Base-by-base conservation (phyloP, 1,140 invertebrate species). In the Heliconius himera region DNA sequence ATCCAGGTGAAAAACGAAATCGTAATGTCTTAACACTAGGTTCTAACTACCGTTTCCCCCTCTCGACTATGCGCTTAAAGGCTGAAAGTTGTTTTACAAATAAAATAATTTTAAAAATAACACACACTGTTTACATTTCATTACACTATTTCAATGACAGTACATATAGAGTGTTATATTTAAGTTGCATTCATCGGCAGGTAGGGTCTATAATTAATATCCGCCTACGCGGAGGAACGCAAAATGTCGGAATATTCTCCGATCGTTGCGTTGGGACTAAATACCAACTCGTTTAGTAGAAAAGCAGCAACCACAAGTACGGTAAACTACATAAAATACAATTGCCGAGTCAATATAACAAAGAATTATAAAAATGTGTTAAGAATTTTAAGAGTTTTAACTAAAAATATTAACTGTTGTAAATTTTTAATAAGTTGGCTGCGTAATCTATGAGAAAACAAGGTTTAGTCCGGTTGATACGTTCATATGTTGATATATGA, bases 161-260 rank as follows among this genome's bases (percentile, higher is more conserved):
- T 46, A 46, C 22, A 66, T 56, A 56, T 26, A 66, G 9, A 26
- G 56, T 29, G 60, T 66, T 66, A 66, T 66, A 66, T 29, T 66
- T 66, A 16, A 66, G 26, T 66, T 66, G 60, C 26, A 26, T 29
- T 66, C n/a, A 29, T 22, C 60, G 60, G 9, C 13, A 29, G 60
- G 22, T 60, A 66, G 60, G 22, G 60, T 66, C 22, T 66, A 66
- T 66, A 66, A 66, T 66, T 26, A 66, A 66, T 66, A 66, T 66
- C 22, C 60, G 60, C 60, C 60, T 66, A 66, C 60, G 60, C 22
- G 60, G 2, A 26, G 60, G 60, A 66, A 66, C 26, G 60, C 60
- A 66, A 66, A 66, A 66, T 66, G 60, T 29, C 60, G 60, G 26
- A 66, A 66, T 66, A 66, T 29, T 11, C 26, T 5, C 22, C 26